Conservation (phyloP, 2,113 vertebrate genomes). For the Menidia beryllina region DNA sequence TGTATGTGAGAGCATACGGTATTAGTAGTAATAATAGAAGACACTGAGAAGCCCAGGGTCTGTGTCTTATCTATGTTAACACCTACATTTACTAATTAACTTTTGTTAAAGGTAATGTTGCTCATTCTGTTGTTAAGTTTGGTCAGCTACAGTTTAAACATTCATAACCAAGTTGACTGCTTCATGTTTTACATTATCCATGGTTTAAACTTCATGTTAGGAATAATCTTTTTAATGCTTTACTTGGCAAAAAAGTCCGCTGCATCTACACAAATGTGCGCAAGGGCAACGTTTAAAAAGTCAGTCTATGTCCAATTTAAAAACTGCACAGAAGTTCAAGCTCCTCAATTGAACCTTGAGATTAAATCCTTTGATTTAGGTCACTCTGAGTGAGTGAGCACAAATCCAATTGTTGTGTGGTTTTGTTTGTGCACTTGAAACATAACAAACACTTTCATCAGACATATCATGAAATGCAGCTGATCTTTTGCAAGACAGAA, state of each 20-base stretch:
- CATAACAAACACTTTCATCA: background rate
- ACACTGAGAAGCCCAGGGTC: too few species aligned
- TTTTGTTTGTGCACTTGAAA: background rate
- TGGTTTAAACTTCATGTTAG: too few species aligned
- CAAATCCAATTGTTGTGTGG: background rate
- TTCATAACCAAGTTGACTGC: background rate
- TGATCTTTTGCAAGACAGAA: slow-evolving; percentile 1
- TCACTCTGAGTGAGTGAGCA: background rate
- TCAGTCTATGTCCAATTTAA: too few species aligned
- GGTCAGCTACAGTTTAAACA: background rate
- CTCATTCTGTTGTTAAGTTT: background rate
- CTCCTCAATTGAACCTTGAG: background rate
- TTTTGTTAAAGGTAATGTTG: too few species aligned
- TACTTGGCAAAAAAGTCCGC: too few species aligned
- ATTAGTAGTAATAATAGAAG: too few species aligned
- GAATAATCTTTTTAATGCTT: too few species aligned
- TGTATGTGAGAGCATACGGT: too few species aligned
- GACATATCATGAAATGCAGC: background rate
- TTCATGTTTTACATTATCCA: background rate
- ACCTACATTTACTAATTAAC: too few species aligned
- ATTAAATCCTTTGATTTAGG: background rate
- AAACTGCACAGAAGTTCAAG: background rate
- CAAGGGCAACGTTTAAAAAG: too few species aligned
- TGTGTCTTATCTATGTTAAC: too few species aligned
- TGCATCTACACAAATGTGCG: too few species aligned